Evolutionary conservation across 2,888 invertebrate genomes (phyloP), one percentile per base, ranked within the genome.

Genomic region (Gibbula magus): DNA sequence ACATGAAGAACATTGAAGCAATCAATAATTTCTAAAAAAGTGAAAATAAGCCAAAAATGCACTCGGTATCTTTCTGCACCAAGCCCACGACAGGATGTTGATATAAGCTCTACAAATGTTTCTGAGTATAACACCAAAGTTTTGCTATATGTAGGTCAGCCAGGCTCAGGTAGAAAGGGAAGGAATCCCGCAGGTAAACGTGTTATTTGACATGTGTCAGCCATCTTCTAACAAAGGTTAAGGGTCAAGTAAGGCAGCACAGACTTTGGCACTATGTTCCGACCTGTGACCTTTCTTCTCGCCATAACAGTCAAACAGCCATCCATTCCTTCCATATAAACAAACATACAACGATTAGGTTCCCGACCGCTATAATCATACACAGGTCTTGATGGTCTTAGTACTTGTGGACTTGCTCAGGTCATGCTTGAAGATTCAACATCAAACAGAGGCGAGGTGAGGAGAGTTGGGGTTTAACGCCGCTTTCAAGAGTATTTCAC

Each of bases 141-240:
- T 45, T 5, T 45, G 5, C 10, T 45, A 45, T 1, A 32, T 35
- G 35, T 70, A 35, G 61, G 61, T 39, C 32, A 70, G 70, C n/a
- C 35, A 67, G 32, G 35, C 45, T 45, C 45, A 45, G 45, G 20
- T 20, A 70, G 35, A 70, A 35, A 35, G 20, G 70, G 13, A 29
- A 32, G 39, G 39, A 70, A 35, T 70, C 70, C 39, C 70, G 20
- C 70, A 70, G 70, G 70, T 70, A 70, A 70, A 39, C 32, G 35
- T 70, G 70, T 39, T 70, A 18, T 70, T 70, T 35, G 16, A 70
- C 70, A 70, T 70, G 70, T 70, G 70, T 32, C 35, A 39, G 70
- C 32, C 39, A 39, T 70, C 70, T 70, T 70, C 32, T 70, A 4
- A n/a, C 45, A 70, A 70, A 70, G 61, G 61, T 61, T 29, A 70